Evolutionary conservation across 37 sponge, comb jelly and placozoan species (phyloP).

Genomic region (Theonella swinhoei): DNA sequence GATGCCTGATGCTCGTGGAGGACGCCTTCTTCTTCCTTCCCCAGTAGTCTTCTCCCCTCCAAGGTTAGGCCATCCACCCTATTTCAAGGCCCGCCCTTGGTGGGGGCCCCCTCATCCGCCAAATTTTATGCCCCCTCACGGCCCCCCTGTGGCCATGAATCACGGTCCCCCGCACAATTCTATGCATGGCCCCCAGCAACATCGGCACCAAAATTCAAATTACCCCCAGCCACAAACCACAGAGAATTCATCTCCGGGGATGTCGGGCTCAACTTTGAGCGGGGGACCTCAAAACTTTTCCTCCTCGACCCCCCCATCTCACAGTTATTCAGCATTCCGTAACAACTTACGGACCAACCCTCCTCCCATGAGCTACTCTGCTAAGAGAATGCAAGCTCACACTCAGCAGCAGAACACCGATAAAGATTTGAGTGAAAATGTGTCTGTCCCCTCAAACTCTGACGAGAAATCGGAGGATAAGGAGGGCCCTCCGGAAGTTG

Average conservation of each 20-base stretch:
- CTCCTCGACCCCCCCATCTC: not conserved
- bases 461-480: no score
- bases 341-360: not conserved
- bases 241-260: not conserved
- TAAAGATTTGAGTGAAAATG: no score
- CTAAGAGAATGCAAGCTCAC: not conserved
- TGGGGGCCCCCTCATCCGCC: constrained; percentile 13
- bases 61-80: constrained; percentile 49
- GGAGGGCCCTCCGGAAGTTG: no score
- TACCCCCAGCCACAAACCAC: not conserved
- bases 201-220: not conserved
- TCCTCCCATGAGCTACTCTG: not conserved
- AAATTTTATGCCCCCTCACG: not conserved
- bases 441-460: no score
- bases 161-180: not conserved
- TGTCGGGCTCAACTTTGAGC: not conserved
- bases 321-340: not conserved
- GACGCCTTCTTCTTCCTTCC: constrained; percentile 16
- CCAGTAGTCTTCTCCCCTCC: constrained; percentile 32
- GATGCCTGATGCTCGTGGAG: not conserved
- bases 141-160: not conserved
- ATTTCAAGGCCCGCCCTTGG: constrained; percentile 17
- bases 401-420: not conserved
- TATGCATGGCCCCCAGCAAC: not conserved
- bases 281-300: not conserved